Conservation (phyloP, 2,113 vertebrate genomes). For the Laticauda colubrina region DNA sequence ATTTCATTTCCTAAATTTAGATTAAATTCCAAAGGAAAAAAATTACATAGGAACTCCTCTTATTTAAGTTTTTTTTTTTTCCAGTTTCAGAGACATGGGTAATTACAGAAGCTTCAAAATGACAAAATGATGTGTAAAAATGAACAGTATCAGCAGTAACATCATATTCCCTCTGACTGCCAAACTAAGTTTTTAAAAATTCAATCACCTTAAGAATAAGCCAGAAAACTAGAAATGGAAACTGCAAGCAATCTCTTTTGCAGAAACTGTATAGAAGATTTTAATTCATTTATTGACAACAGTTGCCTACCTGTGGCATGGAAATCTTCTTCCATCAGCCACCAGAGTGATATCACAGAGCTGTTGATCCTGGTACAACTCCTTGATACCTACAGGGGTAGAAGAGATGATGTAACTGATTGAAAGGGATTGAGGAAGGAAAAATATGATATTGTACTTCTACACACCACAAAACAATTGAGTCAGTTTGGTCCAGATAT, state of each 20-base stretch:
- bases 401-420: neutral
- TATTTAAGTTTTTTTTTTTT: neutral
- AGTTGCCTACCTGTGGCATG: conserved; percentile 14
- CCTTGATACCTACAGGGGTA: conserved; percentile 3
- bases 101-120: neutral
- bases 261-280: neutral
- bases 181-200: neutral
- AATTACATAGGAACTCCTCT: neutral
- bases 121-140: neutral
- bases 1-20: neutral
- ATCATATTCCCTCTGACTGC: neutral
- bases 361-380: neutral
- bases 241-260: neutral
- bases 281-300: neutral
- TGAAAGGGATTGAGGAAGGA: neutral
- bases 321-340: neutral
- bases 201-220: neutral
- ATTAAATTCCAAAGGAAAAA: neutral
- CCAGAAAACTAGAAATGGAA: neutral
- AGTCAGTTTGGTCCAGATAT: neutral
- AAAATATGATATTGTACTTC: neutral
- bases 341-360: conserved; percentile 20
- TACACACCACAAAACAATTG: too few species aligned
- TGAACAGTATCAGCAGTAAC: neutral
- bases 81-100: neutral